Conservation (phyloP, 2,113 vertebrate species). For the Odobenus rosmarus region DNA sequence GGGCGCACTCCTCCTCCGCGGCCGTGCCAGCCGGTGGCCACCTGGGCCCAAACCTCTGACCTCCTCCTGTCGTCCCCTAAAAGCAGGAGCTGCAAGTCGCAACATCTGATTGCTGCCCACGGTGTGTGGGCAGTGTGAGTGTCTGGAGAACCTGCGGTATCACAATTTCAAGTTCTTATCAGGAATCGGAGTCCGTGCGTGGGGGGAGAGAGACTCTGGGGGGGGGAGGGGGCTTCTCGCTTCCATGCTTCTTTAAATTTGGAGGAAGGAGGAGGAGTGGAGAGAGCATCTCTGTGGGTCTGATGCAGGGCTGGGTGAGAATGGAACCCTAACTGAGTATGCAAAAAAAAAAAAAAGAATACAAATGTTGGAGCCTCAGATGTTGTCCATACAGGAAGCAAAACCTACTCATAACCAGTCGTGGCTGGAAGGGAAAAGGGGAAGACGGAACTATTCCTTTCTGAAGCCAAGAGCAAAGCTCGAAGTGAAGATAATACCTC, state of each 20-base stretch:
- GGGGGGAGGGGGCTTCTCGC: neutral
- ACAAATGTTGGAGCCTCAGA: neutral
- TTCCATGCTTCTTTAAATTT: slow-evolving; percentile 45
- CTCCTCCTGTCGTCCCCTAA: neutral
- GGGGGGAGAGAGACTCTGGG: neutral
- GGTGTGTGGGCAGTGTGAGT: too few species aligned
- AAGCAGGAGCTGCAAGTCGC: slow-evolving; percentile 5
- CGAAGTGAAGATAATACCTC: slow-evolving; percentile 2
- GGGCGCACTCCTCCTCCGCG: neutral
- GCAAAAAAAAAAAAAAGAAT: neutral
- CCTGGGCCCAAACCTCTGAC: neutral
- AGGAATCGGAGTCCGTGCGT: neutral
- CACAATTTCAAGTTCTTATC: neutral
- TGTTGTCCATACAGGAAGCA: neutral
- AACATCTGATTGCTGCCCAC: neutral
- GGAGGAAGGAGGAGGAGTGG: neutral
- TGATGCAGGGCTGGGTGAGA: neutral
- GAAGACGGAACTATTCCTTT: neutral
- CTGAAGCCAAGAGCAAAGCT: slow-evolving; percentile 49
- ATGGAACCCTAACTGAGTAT: slow-evolving; percentile 11
- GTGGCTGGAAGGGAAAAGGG: neutral
- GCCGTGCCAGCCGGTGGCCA: neutral
- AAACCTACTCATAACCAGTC: slow-evolving; percentile 42
- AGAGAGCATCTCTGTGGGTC: neutral
- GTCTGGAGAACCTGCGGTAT: slow-evolving; percentile 12